phyloP scores from a whole-genome alignment of 2,888 invertebrate genomes.

The Eupithecia dodoneata region DNA sequence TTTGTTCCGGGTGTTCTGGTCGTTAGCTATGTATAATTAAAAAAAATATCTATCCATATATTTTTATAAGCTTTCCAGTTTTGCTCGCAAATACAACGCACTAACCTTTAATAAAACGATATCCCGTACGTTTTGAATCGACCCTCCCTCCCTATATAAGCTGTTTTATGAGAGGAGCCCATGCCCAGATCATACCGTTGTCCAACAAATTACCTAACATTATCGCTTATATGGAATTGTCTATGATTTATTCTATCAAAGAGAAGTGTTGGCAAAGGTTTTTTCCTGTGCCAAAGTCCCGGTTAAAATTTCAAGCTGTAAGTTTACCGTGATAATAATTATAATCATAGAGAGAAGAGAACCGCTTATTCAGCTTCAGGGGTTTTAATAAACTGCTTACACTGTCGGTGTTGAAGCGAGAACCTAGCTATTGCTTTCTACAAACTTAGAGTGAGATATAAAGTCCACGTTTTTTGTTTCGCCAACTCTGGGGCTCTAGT shows the following conservation, averaged over 20 bases:
- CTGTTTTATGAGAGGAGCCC: conserved; percentile 1
- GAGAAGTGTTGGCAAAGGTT: background rate
- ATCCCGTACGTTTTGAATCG: background rate
- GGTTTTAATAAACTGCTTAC: background rate
- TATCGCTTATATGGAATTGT: background rate
- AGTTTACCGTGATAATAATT: background rate
- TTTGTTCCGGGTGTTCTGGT: too few species aligned
- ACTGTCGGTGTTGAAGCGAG: background rate
- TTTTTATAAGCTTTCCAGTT: too few species aligned
- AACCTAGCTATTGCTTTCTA: background rate
- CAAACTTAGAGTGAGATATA: background rate
- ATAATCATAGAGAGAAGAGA: background rate
- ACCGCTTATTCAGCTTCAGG: background rate
- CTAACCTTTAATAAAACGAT: background rate
- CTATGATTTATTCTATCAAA: background rate
- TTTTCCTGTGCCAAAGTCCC: background rate
- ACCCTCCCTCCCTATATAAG: background rate
- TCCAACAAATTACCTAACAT: background rate
- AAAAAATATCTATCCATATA: too few species aligned
- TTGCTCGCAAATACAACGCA: background rate
- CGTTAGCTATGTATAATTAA: too few species aligned
- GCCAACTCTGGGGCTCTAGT: background rate
- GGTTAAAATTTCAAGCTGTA: background rate
- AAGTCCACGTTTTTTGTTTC: background rate
- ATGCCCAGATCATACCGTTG: background rate